Conservation (phyloP, 1,140 invertebrate species). For the Metaphire vulgaris region DNA sequence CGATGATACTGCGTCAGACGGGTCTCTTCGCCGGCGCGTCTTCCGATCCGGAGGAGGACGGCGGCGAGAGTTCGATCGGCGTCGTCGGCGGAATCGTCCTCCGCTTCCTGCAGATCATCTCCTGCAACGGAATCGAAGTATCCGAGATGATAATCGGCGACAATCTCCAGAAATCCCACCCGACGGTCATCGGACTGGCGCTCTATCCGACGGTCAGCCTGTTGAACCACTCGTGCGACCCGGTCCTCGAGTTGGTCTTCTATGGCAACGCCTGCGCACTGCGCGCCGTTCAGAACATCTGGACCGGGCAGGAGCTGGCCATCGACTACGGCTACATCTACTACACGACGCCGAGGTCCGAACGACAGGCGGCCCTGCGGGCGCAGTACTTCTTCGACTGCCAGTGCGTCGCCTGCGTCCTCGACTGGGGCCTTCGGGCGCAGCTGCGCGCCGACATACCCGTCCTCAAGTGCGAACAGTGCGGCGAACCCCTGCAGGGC, state of each 20-base stretch:
- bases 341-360: slow-evolving; percentile 61
- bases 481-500: slow-evolving; percentile 39
- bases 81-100: slow-evolving; percentile 68
- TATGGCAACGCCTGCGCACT: slow-evolving; percentile 56
- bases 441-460: slow-evolving; percentile 47
- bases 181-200: slow-evolving; percentile 66
- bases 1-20: slow-evolving; percentile 9
- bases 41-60: not conserved
- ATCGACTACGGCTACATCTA: slow-evolving; percentile 90
- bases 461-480: slow-evolving; percentile 37
- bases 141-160: slow-evolving; percentile 59
- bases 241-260: slow-evolving; percentile 77
- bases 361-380: slow-evolving; percentile 63
- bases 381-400: slow-evolving; percentile 86
- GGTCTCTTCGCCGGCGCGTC: not conserved
- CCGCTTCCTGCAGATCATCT: slow-evolving; percentile 73
- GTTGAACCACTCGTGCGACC: slow-evolving; percentile 89
- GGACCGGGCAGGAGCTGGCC: slow-evolving; percentile 65
- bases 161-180: slow-evolving; percentile 54
- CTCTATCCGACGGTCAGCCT: slow-evolving; percentile 78
- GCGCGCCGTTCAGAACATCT: slow-evolving; percentile 34
- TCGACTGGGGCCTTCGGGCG: slow-evolving; percentile 63
- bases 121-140: slow-evolving; percentile 89
- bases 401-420: slow-evolving; percentile 67
- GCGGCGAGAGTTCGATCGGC: not conserved